Percentiles rank a stretch among this genome's conserved stretches.
phyloP scores from a whole-genome alignment of 2,888 invertebrate genomes.

The Anodontia alba region DNA sequence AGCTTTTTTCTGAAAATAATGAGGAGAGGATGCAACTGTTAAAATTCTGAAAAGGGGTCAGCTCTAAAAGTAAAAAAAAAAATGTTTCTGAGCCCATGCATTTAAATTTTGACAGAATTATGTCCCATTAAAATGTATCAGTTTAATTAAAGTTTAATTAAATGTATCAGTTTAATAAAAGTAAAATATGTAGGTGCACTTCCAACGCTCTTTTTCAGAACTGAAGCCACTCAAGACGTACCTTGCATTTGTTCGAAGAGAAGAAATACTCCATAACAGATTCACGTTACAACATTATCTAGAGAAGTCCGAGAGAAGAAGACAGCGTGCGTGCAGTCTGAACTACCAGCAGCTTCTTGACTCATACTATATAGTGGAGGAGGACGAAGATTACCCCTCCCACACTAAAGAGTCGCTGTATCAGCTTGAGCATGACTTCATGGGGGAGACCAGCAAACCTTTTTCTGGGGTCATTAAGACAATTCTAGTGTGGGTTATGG shows the following conservation, averaged over 20 bases:
- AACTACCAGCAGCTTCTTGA: slow-evolving; percentile 9
- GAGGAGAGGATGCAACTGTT: no score
- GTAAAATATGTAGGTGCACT: no score
- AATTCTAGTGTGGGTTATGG: slow-evolving; percentile 11
- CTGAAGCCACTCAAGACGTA: slow-evolving; percentile 33
- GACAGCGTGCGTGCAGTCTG: slow-evolving; percentile 16
- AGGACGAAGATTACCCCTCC: slow-evolving; percentile 23
- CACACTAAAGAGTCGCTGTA: slow-evolving; percentile 50
- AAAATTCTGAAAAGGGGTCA: no score
- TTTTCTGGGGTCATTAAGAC: slow-evolving; percentile 40
- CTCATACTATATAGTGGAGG: slow-evolving; percentile 13
- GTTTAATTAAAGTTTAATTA: no score
- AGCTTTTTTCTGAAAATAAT: no score
- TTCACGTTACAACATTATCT: slow-evolving; percentile 35
- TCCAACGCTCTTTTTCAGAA: no score
- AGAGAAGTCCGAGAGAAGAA: slow-evolving; percentile 22
- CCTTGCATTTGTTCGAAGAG: slow-evolving; percentile 23
- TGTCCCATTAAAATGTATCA: no score
- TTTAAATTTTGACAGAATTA: no score
- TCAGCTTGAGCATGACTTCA: slow-evolving; percentile 54
- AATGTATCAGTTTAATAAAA: no score
- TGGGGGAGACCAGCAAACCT: slow-evolving; percentile 32
- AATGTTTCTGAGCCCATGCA: no score
- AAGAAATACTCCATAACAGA: slow-evolving; percentile 26
- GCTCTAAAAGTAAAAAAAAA: no score